These are phyloP conservation scores for Cetoscarus ocellatus DNA, from an alignment of 2,797 vertebrate species.

Conservation along the genomic window DNA sequence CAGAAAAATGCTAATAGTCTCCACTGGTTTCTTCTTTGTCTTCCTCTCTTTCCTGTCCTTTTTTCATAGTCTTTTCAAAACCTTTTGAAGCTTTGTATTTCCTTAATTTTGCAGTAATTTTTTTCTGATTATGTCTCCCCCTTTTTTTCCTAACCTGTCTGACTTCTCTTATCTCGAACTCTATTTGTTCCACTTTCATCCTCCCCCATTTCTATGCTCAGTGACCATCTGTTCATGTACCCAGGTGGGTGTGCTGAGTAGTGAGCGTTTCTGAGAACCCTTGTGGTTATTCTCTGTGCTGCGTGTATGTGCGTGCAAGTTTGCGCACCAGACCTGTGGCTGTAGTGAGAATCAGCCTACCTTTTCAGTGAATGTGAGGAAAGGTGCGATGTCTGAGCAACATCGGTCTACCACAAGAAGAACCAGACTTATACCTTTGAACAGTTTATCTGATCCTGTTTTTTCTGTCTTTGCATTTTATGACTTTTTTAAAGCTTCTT, in stretches of 20 bases:
- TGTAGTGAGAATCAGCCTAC: constrained; percentile 73
- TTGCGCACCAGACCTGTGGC: constrained; percentile 11
- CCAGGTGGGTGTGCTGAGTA: constrained; percentile 66
- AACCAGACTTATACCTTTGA: constrained; percentile 14
- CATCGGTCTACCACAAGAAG: constrained; percentile 57
- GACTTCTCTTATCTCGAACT: constrained; percentile 36
- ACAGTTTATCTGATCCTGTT: neutral
- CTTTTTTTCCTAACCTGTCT: constrained; percentile 23
- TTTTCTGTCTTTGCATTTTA: neutral
- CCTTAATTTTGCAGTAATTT: too few relatives aligned
- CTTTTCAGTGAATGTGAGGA: constrained; percentile 68
- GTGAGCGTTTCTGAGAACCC: constrained; percentile 76
- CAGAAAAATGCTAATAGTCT: constrained; percentile 31
- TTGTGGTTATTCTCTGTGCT: constrained; percentile 65
- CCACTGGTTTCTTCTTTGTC: constrained; percentile 8
- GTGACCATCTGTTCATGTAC: constrained; percentile 68
- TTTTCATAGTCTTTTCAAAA: too few relatives aligned
- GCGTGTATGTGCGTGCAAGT: constrained; percentile 7
- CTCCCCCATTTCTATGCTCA: constrained; percentile 23
- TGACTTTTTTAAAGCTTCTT: neutral
- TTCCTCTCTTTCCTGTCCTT: neutral
- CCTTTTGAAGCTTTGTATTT: too few relatives aligned
- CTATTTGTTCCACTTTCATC: constrained; percentile 33
- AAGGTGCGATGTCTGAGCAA: constrained; percentile 38
- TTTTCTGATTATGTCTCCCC: constrained; percentile 7